These are phyloP conservation scores for Tillus elongatus DNA, from an alignment of 2,888 invertebrate genomes.

Conservation along the genomic window DNA sequence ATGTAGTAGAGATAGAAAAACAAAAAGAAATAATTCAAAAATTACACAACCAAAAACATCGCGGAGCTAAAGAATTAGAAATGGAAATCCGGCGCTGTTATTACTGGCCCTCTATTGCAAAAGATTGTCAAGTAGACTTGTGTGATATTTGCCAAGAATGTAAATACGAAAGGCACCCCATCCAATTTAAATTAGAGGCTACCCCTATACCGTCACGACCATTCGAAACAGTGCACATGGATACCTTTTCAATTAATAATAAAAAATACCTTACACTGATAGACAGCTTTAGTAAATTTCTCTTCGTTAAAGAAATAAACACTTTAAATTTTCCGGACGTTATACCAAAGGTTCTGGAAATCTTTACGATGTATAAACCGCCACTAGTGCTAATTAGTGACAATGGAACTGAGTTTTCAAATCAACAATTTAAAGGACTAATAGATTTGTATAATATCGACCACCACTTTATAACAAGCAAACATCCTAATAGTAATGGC, in stretches of 20 bases:
- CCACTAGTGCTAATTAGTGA: neutral
- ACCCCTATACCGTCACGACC: neutral
- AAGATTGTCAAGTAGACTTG: no score
- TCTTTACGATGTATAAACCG: neutral
- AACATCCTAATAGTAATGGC: no score
- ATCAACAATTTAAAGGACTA: neutral
- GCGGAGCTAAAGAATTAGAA: no score
- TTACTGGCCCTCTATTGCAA: no score
- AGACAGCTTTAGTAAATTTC: neutral
- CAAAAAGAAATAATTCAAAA: no score
- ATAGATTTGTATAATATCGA: neutral
- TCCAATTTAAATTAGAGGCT: neutral
- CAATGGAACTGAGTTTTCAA: neutral
- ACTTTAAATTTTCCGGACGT: no score
- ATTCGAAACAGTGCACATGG: neutral
- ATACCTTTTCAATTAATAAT: neutral
- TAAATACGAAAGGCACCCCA: conserved; percentile 2
- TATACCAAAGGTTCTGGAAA: neutral
- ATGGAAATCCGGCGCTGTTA: no score
- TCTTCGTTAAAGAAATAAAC: neutral
- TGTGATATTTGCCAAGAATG: neutral
- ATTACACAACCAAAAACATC: no score
- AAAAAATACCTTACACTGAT: neutral
- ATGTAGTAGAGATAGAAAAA: no score
- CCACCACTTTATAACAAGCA: no score